phyloP scores from a whole-genome alignment of 2,888 invertebrate genomes.

The Calameuta filiformis region DNA sequence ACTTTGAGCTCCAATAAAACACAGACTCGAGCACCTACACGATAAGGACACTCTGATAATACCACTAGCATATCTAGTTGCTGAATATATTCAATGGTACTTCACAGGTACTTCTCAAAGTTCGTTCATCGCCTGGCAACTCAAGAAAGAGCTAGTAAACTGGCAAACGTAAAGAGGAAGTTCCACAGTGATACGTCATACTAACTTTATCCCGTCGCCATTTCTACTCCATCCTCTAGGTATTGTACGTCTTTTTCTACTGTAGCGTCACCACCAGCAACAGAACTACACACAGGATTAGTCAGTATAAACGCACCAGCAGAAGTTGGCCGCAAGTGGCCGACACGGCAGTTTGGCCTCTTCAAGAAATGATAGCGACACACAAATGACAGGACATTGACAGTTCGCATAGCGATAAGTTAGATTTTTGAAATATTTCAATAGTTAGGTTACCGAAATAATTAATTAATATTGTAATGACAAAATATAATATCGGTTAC shows the following conservation, averaged over 20 bases:
- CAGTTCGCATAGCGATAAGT: too few relatives aligned
- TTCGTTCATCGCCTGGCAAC: background rate
- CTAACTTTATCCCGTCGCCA: background rate
- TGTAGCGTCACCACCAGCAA: background rate
- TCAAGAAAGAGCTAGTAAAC: background rate
- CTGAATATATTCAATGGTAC: background rate
- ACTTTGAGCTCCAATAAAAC: slow-evolving; percentile 22
- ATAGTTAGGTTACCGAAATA: too few relatives aligned
- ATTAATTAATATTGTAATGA: too few relatives aligned
- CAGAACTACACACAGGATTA: background rate
- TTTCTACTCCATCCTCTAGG: background rate
- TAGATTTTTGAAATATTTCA: too few relatives aligned
- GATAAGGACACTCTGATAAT: slow-evolving; percentile 32
- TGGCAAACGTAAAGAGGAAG: background rate
- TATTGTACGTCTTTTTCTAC: background rate
- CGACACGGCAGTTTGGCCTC: too few relatives aligned
- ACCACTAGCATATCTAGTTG: slow-evolving; percentile 20
- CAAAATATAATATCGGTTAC: too few relatives aligned
- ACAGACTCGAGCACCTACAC: slow-evolving; percentile 23
- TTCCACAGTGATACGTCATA: background rate
- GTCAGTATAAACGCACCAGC: too few relatives aligned
- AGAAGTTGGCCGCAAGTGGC: too few relatives aligned
- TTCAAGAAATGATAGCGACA: too few relatives aligned
- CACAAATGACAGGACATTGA: too few relatives aligned
- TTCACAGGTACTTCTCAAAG: background rate